phyloP scores from a whole-genome alignment of 2,113 vertebrate species.

The Phoxinus phoxinus region DNA sequence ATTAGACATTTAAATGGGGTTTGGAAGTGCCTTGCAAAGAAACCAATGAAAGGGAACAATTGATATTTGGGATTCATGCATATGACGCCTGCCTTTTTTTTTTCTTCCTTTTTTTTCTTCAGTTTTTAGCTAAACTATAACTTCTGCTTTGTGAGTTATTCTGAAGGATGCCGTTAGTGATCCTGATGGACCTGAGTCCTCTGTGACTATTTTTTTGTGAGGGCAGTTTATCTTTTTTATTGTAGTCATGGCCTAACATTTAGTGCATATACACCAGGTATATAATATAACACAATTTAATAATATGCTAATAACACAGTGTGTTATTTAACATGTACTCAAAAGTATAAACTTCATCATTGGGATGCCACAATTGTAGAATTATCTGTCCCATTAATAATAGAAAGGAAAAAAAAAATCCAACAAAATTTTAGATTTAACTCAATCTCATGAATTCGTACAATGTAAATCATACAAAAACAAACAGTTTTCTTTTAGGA shows the following conservation, averaged over 20 bases:
- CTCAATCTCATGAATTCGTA: no score
- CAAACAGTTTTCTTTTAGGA: no score
- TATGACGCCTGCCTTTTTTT: neutral
- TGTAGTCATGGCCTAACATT: neutral
- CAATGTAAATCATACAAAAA: no score
- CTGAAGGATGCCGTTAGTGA: neutral
- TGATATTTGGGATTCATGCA: conserved; percentile 50
- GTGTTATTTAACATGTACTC: no score
- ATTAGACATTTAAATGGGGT: conserved; percentile 53
- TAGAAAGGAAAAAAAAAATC: no score
- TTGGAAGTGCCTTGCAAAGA: conserved; percentile 36
- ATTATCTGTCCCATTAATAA: no score
- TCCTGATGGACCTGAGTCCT: neutral
- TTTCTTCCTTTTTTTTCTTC: neutral
- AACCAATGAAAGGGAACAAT: conserved; percentile 56
- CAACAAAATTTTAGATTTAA: no score
- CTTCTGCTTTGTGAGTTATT: conserved; percentile 10
- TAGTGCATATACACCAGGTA: neutral
- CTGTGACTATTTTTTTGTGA: neutral
- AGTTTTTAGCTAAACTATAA: conserved; percentile 21
- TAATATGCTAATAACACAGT: no score
- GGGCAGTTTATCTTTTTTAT: neutral
- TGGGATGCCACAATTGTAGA: no score
- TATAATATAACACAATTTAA: neutral
- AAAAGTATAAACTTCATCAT: no score